Base-by-base conservation (phyloP, 2,797 vertebrate genomes). In the Cyclura pinguis region DNA sequence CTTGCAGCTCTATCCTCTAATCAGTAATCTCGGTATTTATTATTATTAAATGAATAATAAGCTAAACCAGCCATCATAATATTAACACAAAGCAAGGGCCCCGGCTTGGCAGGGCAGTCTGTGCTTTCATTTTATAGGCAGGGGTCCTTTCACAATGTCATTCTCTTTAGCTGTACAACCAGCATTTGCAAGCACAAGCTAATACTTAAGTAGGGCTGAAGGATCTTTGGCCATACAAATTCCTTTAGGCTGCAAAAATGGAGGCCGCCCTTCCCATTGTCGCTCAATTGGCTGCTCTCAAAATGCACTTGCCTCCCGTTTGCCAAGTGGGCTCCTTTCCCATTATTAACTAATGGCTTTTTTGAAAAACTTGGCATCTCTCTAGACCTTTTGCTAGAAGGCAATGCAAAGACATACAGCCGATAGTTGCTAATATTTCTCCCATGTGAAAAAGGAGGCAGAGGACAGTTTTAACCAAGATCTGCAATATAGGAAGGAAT, bases 361-460 rank as follows among this genome's bases (percentile, higher is more conserved):
- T 92, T 57, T 27, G 6, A 27, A 27, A 32, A 69, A 47, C 18
- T 90, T 87, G 2, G 88, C 92, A 89, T 82, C 89, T 90, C 91
- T 90, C 81, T 5, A 90, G 90, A 92, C 90, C 84, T 80, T 84
- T 82, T 80, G 89, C 89, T 88, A 16, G 50, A 88, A 91, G 73
- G 27, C 38, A 35, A 87, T 7, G 1, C 22, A 13, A 35, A 77
- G 13, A 62, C 1, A 13, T 38, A 42, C 57, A 57, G 32, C 50
- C 20, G 2, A 24, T 22, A 6, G 3, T 57, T 6, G 6, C 27
- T 72, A 14, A 32, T 38, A 62, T 38, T 14, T 18, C 83, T 22
- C 42, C 57, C 10, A 3, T 12, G 35, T 12, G 35, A 78, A 18
- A 35, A 20, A 80, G 8, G 16, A 81, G 32, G 2, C 0, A 7